A percentile compares a stretch with the other conserved stretches of the same genome.
Evolutionary conservation across 2,113 vertebrate species (phyloP).

Genomic region (Sorex araneus): DNA sequence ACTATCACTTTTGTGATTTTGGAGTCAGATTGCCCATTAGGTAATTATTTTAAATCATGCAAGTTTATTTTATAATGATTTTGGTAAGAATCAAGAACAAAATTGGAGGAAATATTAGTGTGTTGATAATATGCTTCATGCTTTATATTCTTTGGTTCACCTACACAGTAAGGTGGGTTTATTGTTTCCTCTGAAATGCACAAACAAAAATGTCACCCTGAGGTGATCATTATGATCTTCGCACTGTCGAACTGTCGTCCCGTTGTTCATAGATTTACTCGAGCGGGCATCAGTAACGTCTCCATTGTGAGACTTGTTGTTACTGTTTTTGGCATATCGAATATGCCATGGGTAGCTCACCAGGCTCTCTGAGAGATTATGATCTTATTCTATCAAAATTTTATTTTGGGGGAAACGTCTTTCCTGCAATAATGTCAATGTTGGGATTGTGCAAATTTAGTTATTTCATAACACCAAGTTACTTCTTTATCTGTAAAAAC

Average conservation of each 20-base stretch:
- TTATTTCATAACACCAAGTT: not conserved
- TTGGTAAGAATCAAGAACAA: not conserved
- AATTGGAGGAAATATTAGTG: not conserved
- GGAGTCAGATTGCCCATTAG: not conserved
- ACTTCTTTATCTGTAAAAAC: constrained; percentile 21
- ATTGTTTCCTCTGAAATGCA: not conserved
- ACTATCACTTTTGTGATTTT: not conserved
- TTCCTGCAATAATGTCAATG: not conserved
- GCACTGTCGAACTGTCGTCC: too few species aligned
- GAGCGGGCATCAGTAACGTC: too few species aligned
- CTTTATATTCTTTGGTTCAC: too few species aligned
- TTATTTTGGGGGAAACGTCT: not conserved
- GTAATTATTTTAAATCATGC: not conserved
- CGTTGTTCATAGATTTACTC: too few species aligned
- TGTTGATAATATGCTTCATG: too few species aligned
- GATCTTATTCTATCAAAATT: not conserved
- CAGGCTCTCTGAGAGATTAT: too few species aligned
- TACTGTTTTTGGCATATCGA: too few species aligned
- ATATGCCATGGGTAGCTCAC: too few species aligned
- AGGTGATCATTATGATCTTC: not conserved
- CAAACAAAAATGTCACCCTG: not conserved
- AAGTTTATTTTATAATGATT: not conserved
- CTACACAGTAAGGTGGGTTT: too few species aligned
- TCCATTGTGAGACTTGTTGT: too few species aligned
- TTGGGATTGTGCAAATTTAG: not conserved